Conservation (phyloP, 2,797 vertebrate genomes). For the Cephalopachus bancanus region DNA sequence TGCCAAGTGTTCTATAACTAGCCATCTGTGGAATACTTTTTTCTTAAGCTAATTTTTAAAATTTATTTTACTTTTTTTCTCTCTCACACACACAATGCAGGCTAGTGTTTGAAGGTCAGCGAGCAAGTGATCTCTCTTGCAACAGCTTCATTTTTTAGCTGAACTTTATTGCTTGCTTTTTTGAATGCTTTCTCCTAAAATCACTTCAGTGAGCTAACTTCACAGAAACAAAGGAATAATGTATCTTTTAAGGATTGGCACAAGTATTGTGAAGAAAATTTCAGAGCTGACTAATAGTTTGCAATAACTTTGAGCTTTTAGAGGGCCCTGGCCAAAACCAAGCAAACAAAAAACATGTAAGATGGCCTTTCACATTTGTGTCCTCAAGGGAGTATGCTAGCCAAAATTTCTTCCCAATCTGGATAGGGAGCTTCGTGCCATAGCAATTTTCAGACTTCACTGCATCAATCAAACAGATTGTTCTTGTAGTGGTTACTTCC, state of each 20-base stretch:
- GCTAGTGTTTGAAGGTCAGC: slow-evolving; percentile 44
- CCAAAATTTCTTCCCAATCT: slow-evolving; percentile 24
- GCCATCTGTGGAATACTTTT: slow-evolving; percentile 71
- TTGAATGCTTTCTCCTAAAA: slow-evolving; percentile 55
- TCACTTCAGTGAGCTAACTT: slow-evolving; percentile 13
- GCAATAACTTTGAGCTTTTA: not conserved
- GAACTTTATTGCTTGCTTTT: slow-evolving; percentile 47
- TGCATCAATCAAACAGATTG: slow-evolving; percentile 49
- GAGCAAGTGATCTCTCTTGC: not conserved
- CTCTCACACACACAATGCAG: not conserved
- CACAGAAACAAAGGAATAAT: not conserved
- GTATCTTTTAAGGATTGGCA: not conserved
- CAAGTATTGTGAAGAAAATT: not conserved
- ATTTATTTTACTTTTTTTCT: slow-evolving; percentile 34
- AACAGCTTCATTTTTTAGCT: not conserved
- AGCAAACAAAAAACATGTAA: not conserved
- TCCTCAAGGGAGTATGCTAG: not conserved
- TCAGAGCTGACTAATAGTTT: slow-evolving; percentile 19
- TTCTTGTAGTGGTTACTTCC: slow-evolving; percentile 4
- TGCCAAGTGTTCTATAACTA: slow-evolving; percentile 76
- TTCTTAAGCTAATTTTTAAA: slow-evolving; percentile 65
- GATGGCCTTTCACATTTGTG: not conserved
- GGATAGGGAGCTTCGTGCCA: not conserved
- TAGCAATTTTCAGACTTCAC: not conserved
- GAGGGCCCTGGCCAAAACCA: not conserved